phyloP scores from a whole-genome alignment of 2,113 vertebrate genomes.

The Chroicocephalus ridibundus region DNA sequence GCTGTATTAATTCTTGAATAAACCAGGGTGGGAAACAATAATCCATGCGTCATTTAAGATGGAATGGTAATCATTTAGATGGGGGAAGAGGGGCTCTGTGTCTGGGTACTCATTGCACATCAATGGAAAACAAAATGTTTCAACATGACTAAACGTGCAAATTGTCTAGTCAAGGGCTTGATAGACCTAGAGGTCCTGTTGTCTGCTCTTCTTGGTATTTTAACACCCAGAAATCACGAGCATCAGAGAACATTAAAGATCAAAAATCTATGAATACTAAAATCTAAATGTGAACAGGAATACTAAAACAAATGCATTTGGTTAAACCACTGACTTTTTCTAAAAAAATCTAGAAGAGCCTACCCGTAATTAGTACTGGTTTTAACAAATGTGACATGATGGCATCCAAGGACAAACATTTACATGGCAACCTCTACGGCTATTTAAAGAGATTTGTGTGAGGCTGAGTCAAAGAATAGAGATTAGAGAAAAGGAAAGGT shows the following conservation, averaged over 20 bases:
- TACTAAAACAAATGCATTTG: not conserved
- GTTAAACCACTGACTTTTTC: not conserved
- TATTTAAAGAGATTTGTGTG: not conserved
- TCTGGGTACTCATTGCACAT: not conserved
- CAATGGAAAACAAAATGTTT: not conserved
- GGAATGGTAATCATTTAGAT: not conserved
- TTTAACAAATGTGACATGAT: not conserved
- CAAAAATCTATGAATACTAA: not conserved
- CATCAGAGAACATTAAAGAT: not conserved
- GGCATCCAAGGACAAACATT: not conserved
- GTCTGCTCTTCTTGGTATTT: not conserved
- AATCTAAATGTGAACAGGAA: not conserved
- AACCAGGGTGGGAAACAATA: not conserved
- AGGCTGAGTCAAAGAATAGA: not conserved
- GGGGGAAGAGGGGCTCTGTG: too few relatives aligned
- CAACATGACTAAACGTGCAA: too few relatives aligned
- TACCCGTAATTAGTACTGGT: not conserved
- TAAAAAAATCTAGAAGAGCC: not conserved
- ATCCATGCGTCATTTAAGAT: not conserved
- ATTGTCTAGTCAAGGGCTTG: too few relatives aligned
- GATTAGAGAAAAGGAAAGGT: not conserved
- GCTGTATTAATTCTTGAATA: not conserved
- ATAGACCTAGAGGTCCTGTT: not conserved
- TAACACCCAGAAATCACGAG: not conserved
- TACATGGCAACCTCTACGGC: fast-evolving